Percentiles rank a stretch among this genome's conserved stretches.
Evolutionary conservation across 2,888 invertebrate genomes (phyloP).

Genomic region (Ephialtes manifestator): DNA sequence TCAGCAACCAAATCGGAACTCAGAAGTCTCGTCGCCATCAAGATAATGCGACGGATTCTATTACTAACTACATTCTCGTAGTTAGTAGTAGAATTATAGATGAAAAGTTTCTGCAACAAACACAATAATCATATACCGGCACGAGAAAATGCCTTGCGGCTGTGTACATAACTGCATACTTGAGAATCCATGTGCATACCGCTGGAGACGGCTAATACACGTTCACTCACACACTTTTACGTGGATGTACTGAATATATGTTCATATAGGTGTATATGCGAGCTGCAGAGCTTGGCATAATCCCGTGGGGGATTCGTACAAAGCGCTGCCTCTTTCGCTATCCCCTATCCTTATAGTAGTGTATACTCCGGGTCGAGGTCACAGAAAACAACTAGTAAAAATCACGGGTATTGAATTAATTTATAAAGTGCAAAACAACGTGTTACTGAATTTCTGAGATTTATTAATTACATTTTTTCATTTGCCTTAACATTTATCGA

Average conservation of each 20-base stretch:
- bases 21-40: background rate
- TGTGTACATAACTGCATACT: constrained; percentile 27
- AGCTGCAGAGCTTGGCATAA: constrained; percentile 24
- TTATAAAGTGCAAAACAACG: constrained; percentile 30
- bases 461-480: background rate
- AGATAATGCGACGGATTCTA: constrained; percentile 36
- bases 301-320: constrained; percentile 28
- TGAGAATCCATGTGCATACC: constrained; percentile 25
- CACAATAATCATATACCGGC: constrained; percentile 46
- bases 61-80: constrained; percentile 38
- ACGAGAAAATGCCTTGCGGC: constrained; percentile 46
- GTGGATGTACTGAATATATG: background rate
- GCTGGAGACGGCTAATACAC: constrained; percentile 10
- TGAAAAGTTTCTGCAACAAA: constrained; percentile 49
- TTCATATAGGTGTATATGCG: background rate
- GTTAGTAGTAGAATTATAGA: background rate
- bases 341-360: background rate
- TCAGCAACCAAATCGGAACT: background rate
- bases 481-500: background rate
- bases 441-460: constrained; percentile 4
- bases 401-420: constrained; percentile 23
- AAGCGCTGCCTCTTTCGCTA: background rate
- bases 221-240: constrained; percentile 35
- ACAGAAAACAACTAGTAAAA: constrained; percentile 30
- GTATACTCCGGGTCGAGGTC: constrained; percentile 30